Percentiles rank a stretch among this genome's conserved stretches.
These are phyloP conservation scores for Mesorhabditis sp. DNA, from an alignment of 2,888 invertebrate genomes.

Conservation along the genomic window DNA sequence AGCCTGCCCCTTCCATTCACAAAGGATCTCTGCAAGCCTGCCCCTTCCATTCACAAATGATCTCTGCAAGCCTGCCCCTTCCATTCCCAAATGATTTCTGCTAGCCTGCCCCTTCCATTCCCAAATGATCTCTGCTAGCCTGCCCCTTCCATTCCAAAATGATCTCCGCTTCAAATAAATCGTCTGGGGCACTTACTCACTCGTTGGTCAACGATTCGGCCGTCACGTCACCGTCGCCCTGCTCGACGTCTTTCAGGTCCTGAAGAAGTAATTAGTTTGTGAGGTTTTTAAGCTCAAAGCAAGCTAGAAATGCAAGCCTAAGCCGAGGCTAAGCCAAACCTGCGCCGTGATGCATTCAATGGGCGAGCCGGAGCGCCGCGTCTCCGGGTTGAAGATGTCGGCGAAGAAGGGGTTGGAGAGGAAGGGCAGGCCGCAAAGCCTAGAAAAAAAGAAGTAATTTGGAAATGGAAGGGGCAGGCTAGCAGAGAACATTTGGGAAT, in stretches of 20 bases:
- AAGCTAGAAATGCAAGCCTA: background rate
- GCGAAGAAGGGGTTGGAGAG: constrained; percentile 7
- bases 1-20: too few species aligned
- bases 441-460: constrained; percentile 12
- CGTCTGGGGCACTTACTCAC: background rate
- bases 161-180: too few species aligned
- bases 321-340: background rate
- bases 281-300: too few species aligned
- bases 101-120: too few species aligned
- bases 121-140: too few species aligned
- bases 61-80: too few species aligned
- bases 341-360: constrained; percentile 15
- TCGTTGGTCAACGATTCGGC: constrained; percentile 11
- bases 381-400: constrained; percentile 16
- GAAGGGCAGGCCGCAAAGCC: background rate
- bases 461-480: background rate
- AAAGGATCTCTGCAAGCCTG: too few species aligned
- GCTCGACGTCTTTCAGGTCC: constrained; percentile 13
- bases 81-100: too few species aligned
- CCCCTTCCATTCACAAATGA: too few species aligned
- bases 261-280: background rate
- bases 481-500: constrained; percentile 3
- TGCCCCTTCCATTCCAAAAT: too few species aligned
- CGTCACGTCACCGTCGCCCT: constrained; percentile 22
- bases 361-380: constrained; percentile 15